Conservation (phyloP, 2,888 invertebrate genomes). For the Pristionchus fissidentatus region DNA sequence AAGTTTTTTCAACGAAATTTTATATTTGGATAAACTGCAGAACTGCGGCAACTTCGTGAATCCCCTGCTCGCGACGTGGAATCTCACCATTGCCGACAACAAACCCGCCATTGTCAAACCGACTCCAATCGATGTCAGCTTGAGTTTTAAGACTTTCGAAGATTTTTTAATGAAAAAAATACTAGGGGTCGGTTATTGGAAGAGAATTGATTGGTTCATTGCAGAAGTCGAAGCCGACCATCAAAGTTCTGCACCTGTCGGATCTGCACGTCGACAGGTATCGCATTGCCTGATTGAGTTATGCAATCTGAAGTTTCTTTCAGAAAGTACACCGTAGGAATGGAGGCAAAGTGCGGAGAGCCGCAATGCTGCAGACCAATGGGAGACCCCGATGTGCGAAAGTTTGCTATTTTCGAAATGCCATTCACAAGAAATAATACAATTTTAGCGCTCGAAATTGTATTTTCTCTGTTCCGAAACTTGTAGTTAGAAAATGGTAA, state of each 20-base stretch:
- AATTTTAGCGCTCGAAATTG: too few relatives aligned
- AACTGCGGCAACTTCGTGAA: slow-evolving; percentile 65
- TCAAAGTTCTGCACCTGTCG: slow-evolving; percentile 66
- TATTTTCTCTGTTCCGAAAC: background rate
- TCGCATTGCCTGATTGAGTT: background rate
- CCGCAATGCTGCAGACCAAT: slow-evolving; percentile 87
- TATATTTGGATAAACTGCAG: background rate
- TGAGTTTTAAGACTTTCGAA: background rate
- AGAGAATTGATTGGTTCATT: background rate
- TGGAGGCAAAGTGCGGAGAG: slow-evolving; percentile 93
- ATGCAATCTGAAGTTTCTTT: background rate
- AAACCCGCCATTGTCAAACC: slow-evolving; percentile 61
- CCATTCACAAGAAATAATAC: too few relatives aligned
- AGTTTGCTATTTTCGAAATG: slow-evolving; percentile 50
- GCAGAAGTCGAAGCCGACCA: slow-evolving; percentile 60
- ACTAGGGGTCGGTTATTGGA: background rate
- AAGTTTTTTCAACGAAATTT: background rate
- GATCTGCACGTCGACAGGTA: slow-evolving; percentile 70
- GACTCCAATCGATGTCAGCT: slow-evolving; percentile 53
- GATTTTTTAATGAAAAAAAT: background rate
- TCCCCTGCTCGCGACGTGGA: slow-evolving; percentile 64
- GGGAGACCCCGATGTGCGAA: slow-evolving; percentile 51
- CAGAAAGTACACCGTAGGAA: slow-evolving; percentile 69
- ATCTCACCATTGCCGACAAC: slow-evolving; percentile 62
- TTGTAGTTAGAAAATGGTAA: background rate